Evolutionary conservation across 2,888 invertebrate genomes (phyloP), one percentile per base, ranked within the genome.

Genomic region (Philhelius pedissequus): DNA sequence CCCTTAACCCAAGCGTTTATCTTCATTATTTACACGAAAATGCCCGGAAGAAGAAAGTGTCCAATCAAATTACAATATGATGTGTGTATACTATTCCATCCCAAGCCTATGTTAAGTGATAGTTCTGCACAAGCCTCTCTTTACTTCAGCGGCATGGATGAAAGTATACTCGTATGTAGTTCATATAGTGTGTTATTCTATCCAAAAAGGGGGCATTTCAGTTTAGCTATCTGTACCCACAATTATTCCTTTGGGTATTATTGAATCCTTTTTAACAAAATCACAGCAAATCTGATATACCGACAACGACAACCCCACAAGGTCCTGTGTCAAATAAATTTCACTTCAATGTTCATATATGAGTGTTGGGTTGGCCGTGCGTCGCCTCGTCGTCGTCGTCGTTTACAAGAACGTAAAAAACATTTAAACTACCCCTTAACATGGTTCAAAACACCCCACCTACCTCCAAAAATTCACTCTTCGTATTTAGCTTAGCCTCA

Each of bases 221-320:
- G 35, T 30, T 75, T 35, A 5, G 38, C 64, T 74, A 62, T 82
- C 73, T 73, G 25, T 22, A 15, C 18, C 52, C 45, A 40, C 82
- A 69, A 78, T 83, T 40, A 73, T 83, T 40, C 82, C 82, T 69
- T 69, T 78, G 82, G 82, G 82, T 69, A 48, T 69, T 64, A 78
- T 83, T 79, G 69, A 70, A 79, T 79, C 68, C 79, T 70, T 62
- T 60, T 60, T 73, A 58, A 50, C 52, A 40, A 78, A 83, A 83
- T 83, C 83, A 79, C 74, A 83, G 83, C 79, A 75, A 62, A 83
- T 43, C 74, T 74, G 83, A 82, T 82, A 77, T 79, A 79, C 79
- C 22, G 78, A 69, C 48, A 62, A 25, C 38, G 45, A 43, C 52
- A 40, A 35, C 30, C 69, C 79, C 64, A 48, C 25, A 13, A 83